Base-by-base conservation (phyloP, 2,888 invertebrate genomes). In the Caradrina kadenii region DNA sequence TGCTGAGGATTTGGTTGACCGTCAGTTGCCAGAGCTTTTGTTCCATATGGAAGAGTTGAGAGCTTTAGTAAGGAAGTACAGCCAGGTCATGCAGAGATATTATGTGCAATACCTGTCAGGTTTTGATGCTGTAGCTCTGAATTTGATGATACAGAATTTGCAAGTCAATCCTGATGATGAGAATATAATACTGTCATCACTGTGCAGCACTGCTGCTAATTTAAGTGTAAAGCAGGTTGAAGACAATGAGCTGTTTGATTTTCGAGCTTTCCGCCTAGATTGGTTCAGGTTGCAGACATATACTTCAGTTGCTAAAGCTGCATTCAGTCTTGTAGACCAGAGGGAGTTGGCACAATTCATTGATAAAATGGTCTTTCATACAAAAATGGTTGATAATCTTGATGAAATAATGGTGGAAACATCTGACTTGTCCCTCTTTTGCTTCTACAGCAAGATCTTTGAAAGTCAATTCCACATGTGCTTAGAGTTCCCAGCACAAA, bases 401-500 rank as follows among this genome's bases (percentile, higher is more conserved):
- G 99, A 99, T 93, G 99, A 99, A 93, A 98, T 99, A 91, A 96
- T 99, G 84, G 98, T 98, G 1, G 99, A 99, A 93, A 99, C 99
- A 3, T 99, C 99, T 0, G 99, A 99, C 96, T 96, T 99, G 21
- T 99, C 99, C 0, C 97, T 99, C 79, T 99, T 99, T 91, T 99
- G 99, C 92, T 99, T 99, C 90, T 99, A 99, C 92, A 99, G 98
- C 88, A 98, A 98, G 95, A 98, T 99, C 91, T 99, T 99, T 94
- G 99, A 99, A 92, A 99, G 98, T 87, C 99, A 99, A 93, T 99
- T 99, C 91, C 99, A 99, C 89, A 99, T 99, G 98, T 99, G 99
- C 93, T 96, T 99, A 82, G 99, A 99, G 92, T 99, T 99, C 90
- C 99, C 99, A 42, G 99, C 99, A 26, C 99, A 99, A 94, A 99